Percentiles rank a stretch among this genome's conserved stretches.
These are phyloP conservation scores for Pteronura brasiliensis DNA, from an alignment of 2,113 vertebrate species.

Conservation along the genomic window DNA sequence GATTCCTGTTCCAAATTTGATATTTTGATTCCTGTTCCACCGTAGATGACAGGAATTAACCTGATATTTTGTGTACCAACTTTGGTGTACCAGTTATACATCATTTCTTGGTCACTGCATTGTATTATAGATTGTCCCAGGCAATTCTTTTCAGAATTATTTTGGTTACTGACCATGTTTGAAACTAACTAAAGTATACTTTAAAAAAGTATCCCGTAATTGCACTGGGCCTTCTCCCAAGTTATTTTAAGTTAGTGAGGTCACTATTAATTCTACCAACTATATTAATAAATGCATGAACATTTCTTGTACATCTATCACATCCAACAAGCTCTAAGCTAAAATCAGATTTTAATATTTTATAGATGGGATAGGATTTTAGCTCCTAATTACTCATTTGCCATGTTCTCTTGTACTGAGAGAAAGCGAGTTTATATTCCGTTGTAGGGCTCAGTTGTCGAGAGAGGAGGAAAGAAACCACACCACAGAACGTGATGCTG, in stretches of 20 bases:
- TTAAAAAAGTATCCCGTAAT: slow-evolving; percentile 60
- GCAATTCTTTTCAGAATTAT: slow-evolving; percentile 51
- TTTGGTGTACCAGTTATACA: slow-evolving; percentile 44
- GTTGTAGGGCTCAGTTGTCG: background rate
- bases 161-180: slow-evolving; percentile 56
- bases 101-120: slow-evolving; percentile 34
- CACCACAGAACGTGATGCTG: background rate
- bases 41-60: background rate
- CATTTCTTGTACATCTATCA: slow-evolving; percentile 57
- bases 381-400: slow-evolving; percentile 61
- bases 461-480: background rate
- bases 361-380: slow-evolving; percentile 62
- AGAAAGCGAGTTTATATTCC: background rate
- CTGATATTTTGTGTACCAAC: slow-evolving; percentile 24
- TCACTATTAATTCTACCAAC: slow-evolving; percentile 68
- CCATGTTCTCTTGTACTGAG: background rate
- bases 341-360: slow-evolving; percentile 71
- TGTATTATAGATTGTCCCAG: slow-evolving; percentile 23
- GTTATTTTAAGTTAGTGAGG: slow-evolving; percentile 68
- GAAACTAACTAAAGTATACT: slow-evolving; percentile 63
- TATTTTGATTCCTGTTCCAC: too few species aligned
- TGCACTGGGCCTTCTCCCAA: slow-evolving; percentile 58
- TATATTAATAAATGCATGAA: slow-evolving; percentile 71
- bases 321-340: slow-evolving; percentile 47
- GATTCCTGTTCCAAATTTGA: too few species aligned